Evolutionary conservation across 2,797 vertebrate genomes (phyloP), one percentile per base, ranked within the genome.

Genomic region (Crocodylus rhombifer): DNA sequence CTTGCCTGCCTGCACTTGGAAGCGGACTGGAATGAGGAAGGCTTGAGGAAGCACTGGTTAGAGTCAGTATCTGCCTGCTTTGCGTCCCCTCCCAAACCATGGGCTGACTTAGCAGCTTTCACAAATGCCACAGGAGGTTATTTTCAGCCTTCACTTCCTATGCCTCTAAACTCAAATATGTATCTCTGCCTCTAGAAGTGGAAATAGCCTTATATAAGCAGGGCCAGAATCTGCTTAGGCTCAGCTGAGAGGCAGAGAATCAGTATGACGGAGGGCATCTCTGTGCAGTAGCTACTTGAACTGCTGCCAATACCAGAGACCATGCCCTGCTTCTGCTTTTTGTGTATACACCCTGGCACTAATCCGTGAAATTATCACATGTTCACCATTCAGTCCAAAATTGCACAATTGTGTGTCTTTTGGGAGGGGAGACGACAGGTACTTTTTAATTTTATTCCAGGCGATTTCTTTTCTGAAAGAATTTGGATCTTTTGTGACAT

Each of bases 1-100:
- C 80, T 88, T 84, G 10, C 84, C 90, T 88, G 15, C 20, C 18
- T 86, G 61, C 63, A 86, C 57, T 61, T 92, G 82, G 21, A 90
- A 88, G 55, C 55, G 84, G 73, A 77, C 2, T 88, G 86, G 86
- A 87, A 89, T 85, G 67, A 58, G 79, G 51, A 56, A 69, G 83
- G 8, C 62, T 76, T 1, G 0, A 3, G 21, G 30, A 33, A 33
- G 67, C 12, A 69, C 12, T 80, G 10, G 90, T 80, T 74, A 15
- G 64, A 91, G 92, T 36, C 65, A 33, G 23, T 77, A 82, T 2
- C 30, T 1, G 36, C 73, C 17, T 42, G 42, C 42, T 42, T 42
- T 42, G 42, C 9, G 42, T 42, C 42, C 42, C 42, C 42, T 42
- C 42, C 42, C 42, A 42, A 42, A 42, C 42, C 42, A 42, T 42